Conservation (phyloP, 2,797 vertebrate species). For the Mormyrus hasselquistii region DNA sequence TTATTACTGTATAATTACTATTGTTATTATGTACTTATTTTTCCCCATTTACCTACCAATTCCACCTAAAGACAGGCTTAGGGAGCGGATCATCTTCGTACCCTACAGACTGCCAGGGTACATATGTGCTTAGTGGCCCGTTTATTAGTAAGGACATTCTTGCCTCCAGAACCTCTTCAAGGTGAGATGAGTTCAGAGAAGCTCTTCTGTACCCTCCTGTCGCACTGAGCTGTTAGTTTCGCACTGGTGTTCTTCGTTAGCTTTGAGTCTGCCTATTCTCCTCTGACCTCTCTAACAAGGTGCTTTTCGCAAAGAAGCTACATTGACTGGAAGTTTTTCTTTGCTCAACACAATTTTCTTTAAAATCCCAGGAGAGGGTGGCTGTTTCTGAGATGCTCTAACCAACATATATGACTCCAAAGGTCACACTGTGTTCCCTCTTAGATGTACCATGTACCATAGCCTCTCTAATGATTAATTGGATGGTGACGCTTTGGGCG, state of each 20-base stretch:
- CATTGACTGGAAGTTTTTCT: not conserved
- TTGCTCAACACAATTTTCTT: not conserved
- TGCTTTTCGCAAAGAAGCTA: not conserved
- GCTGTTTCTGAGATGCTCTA: not conserved
- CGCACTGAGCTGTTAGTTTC: not conserved
- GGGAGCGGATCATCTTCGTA: not conserved
- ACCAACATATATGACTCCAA: not conserved
- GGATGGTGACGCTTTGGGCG: not conserved
- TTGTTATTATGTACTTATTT: not conserved
- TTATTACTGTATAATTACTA: not conserved
- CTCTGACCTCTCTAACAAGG: not conserved
- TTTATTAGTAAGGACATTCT: not conserved
- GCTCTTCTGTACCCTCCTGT: not conserved
- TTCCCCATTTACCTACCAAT: not conserved
- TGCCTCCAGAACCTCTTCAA: not conserved
- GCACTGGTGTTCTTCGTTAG: not conserved
- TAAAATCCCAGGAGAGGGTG: not conserved
- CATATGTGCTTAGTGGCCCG: not conserved
- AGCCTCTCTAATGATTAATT: not conserved
- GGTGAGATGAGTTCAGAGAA: not conserved
- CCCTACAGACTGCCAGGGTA: not conserved
- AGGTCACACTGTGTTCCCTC: not conserved
- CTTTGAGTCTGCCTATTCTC: not conserved
- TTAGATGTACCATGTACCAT: not conserved
- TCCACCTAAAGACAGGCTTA: not conserved